Base-by-base conservation (phyloP, 2,797 vertebrate species). In the Oryzias sinensis region DNA sequence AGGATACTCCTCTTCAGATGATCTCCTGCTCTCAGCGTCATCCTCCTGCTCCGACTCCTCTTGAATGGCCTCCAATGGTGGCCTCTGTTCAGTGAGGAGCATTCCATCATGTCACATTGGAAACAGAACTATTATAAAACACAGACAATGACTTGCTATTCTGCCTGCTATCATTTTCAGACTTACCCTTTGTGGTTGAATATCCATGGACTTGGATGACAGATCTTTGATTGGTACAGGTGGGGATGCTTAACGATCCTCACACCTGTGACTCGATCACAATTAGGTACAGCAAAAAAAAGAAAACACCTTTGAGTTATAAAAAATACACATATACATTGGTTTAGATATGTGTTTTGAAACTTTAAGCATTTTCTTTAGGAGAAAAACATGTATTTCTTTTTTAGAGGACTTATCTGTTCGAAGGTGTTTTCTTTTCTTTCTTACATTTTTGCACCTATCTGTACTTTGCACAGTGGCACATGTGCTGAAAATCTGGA, bases 21-120 rank as follows among this genome's bases (percentile, higher is more conserved):
- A 49, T 20, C 14, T 42, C 42, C 40, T 33, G 59, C 11, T 46
- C 46, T 44, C 20, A 0, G 0, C 11, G 57, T 65, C 73, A 40
- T 79, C 68, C 14, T 80, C 68, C 22, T 22, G 24, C 47, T 81
- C 77, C 0, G 68, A 57, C 48, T 76, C 83, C 33, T 88, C 83
- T 65, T 55, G 48, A 55, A 89, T 88, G n/a, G 77, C n/a, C 58
- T 75, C 72, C 77, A 87, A 59, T 15, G 1, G 1, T 1, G 1
- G 37, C 40, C 54, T 49, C 59, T 61, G 60, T 33, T 45, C n/a
- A 37, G 43, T 43, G 14, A 44, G 59, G 33, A 53, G 5, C 14
- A 52, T 44, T 44, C n/a, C 11, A 51, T n/a, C 11, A 51, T n/a
- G 44, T 45, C 17, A 51, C 42, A 47, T 54, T 53, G 6, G 37